Conservation (phyloP, 1,140 invertebrate genomes). For the Metaphire vulgaris region DNA sequence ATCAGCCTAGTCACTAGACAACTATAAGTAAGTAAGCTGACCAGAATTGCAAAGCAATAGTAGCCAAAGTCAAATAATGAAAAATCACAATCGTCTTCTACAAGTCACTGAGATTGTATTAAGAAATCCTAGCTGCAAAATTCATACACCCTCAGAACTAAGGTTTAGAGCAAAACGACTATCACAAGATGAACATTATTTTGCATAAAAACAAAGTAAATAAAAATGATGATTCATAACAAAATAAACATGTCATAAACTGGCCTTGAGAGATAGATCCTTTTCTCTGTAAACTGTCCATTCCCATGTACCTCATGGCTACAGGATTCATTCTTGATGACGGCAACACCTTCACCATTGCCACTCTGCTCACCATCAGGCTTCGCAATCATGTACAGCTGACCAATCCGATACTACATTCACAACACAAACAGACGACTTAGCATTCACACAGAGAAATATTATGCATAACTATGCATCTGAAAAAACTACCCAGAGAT, state of each 20-base stretch:
- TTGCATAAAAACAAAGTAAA: not conserved
- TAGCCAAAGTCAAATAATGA: too few relatives aligned
- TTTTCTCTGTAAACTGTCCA: slow-evolving; percentile 84
- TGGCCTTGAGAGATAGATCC: slow-evolving; percentile 80
- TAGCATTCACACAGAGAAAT: slow-evolving; percentile 11
- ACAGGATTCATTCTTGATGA: slow-evolving; percentile 73
- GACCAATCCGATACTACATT: slow-evolving; percentile 80
- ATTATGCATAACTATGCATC: not conserved
- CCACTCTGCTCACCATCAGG: slow-evolving; percentile 84
- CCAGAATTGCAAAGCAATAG: too few relatives aligned
- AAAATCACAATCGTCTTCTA: too few relatives aligned
- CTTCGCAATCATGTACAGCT: slow-evolving; percentile 88
- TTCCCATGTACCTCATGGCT: slow-evolving; percentile 70
- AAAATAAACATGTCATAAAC: slow-evolving; percentile 7
- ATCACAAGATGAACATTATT: not conserved
- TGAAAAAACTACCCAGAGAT: not conserved
- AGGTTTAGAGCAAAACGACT: too few relatives aligned
- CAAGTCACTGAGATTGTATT: too few relatives aligned
- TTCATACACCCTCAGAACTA: too few relatives aligned
- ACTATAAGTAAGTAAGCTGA: too few relatives aligned
- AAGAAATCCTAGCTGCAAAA: too few relatives aligned
- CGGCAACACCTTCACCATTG: slow-evolving; percentile 84
- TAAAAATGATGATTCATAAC: too few relatives aligned
- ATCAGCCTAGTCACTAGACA: too few relatives aligned
- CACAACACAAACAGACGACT: slow-evolving; percentile 22